Conservation (phyloP, 2,888 invertebrate genomes). For the Clanis bilineata region DNA sequence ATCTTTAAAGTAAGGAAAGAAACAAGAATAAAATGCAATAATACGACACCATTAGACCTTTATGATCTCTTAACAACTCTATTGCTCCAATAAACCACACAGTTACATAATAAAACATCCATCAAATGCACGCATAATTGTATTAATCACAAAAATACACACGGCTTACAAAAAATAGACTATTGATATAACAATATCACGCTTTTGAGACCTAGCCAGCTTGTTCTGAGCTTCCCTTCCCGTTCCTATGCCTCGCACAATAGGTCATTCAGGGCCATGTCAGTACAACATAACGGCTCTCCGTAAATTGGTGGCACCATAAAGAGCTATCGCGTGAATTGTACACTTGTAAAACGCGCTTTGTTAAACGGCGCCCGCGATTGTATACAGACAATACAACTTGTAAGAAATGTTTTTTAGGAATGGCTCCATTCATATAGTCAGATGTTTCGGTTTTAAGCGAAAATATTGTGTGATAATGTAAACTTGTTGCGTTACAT, state of each 20-base stretch:
- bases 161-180: constrained; percentile 72
- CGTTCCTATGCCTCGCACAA: constrained; percentile 36
- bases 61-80: not conserved
- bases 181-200: constrained; percentile 80
- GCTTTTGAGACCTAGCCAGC: constrained; percentile 73
- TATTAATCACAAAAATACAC: constrained; percentile 73
- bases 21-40: not conserved
- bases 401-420: constrained; percentile 81
- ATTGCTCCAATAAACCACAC: constrained; percentile 5
- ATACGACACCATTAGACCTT: not conserved
- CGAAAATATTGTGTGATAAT: constrained; percentile 60
- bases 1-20: not conserved
- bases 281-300: constrained; percentile 55
- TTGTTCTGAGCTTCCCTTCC: constrained; percentile 48
- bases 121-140: constrained; percentile 64
- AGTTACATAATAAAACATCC: constrained; percentile 27
- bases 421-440: constrained; percentile 74
- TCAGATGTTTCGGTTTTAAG: constrained; percentile 71
- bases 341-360: constrained; percentile 77
- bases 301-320: constrained; percentile 65
- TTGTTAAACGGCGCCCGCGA: constrained; percentile 77
- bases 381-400: constrained; percentile 78
- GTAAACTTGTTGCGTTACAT: constrained; percentile 66
- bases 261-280: constrained; percentile 39
- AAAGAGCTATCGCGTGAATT: constrained; percentile 79